These are phyloP conservation scores for Maniola hyperantus DNA, from an alignment of 2,888 invertebrate genomes.

Conservation along the genomic window DNA sequence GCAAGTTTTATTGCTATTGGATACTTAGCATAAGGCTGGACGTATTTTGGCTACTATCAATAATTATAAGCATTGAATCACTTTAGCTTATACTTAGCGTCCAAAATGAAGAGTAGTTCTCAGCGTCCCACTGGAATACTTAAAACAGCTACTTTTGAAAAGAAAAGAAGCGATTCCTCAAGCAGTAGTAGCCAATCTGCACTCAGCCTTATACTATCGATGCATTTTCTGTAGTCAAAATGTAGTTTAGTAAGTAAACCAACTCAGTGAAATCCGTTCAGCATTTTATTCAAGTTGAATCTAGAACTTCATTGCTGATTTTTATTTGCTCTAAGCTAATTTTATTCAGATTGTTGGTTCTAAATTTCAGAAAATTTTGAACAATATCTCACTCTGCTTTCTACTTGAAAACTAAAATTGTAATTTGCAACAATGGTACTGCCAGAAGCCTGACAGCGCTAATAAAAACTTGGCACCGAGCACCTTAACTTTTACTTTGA, in stretches of 20 bases:
- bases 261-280: not conserved
- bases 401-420: constrained; percentile 49
- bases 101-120: no score
- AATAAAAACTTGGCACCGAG: constrained; percentile 72
- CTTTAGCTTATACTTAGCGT: no score
- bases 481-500: constrained; percentile 71
- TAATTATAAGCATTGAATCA: no score
- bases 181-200: not conserved
- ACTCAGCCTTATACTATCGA: not conserved
- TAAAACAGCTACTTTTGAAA: no score
- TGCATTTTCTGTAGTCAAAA: not conserved
- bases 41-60: no score
- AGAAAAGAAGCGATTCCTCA: no score
- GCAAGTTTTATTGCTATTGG: no score
- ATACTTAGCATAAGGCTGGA: no score
- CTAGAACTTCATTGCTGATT: not conserved
- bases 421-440: constrained; percentile 63
- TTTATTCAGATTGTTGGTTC: constrained; percentile 5
- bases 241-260: not conserved
- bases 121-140: no score
- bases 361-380: constrained; percentile 1
- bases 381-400: constrained; percentile 10
- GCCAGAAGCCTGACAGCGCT: constrained; percentile 66
- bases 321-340: not conserved
- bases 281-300: not conserved